Evolutionary conservation across 2,113 vertebrate species (phyloP).

Genomic region (Elaphurus davidianus): DNA sequence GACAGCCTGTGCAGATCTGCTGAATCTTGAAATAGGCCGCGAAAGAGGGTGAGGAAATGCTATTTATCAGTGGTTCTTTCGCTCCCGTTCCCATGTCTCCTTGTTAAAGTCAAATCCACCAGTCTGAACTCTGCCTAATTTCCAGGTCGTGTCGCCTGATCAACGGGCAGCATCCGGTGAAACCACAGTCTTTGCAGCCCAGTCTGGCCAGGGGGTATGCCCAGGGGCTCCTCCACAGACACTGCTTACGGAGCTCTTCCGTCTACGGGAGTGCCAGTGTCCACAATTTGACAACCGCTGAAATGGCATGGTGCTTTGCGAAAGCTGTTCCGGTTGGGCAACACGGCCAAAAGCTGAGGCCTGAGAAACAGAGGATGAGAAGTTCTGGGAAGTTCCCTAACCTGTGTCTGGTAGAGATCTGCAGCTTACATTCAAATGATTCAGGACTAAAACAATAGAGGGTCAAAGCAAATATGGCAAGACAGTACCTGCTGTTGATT

Average conservation of each 20-base stretch:
- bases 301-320: accelerated
- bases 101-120: neutral
- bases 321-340: neutral
- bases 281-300: neutral
- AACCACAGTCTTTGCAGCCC: neutral
- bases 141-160: neutral
- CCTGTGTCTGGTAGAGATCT: neutral
- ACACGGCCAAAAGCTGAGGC: neutral
- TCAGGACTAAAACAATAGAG: neutral
- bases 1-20: neutral
- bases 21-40: neutral
- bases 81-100: neutral
- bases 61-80: neutral
- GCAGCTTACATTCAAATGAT: neutral
- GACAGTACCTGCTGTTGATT: neutral
- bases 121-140: neutral
- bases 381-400: neutral
- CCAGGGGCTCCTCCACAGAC: neutral
- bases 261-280: neutral
- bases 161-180: neutral
- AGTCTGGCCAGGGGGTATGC: too few relatives aligned
- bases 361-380: neutral
- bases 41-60: neutral
- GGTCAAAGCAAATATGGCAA: neutral
- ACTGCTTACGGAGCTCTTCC: accelerated